Base-by-base conservation (phyloP, 2,797 vertebrate species). In the Gallinago solitaria region DNA sequence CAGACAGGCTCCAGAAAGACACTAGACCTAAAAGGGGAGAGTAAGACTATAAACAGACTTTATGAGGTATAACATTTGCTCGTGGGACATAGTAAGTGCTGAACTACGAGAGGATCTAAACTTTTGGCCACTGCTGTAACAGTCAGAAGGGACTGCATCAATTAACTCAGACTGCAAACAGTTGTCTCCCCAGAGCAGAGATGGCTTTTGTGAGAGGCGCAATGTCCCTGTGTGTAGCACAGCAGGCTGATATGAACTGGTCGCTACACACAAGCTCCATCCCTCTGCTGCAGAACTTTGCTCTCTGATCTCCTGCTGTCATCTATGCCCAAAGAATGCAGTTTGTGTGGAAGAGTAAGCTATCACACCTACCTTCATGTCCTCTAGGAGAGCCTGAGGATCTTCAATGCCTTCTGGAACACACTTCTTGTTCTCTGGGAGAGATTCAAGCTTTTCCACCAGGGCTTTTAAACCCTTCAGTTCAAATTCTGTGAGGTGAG, bases 361-460 rank as follows among this genome's bases (percentile, higher is more conserved):
- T 12, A 54, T 48, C 74, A 78, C 89, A 95, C 98, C 51, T 95
- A 99, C 99, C 99, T 99, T 99, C 96, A 99, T 98, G 70, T 99
- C 98, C 83, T 99, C 99, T 84, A 99, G 98, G 87, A 99, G 98
- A 15, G 98, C 98, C 84, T 99, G 98, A 0, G 99, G 98, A 95
- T 99, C 98, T 84, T 99, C 98, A 3, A 99, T 99, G 91, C 98
- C 99, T 94, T 98, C 98, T 0, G 99, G 99, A 84, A 99, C 98
- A 84, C 99, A 99, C 95, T 99, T 99, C 97, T 99, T 99, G 93
- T 98, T 99, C 90, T 99, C 99, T 1, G 99, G 99, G 53, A 99
- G 99, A 13, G 99, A 99, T 95, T 99, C 99, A 73, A 99, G 98
- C 93, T 99, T 99, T 96, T 99, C 99, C 33, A 99, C 99, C 88